phyloP scores from a whole-genome alignment of 1,140 invertebrate genomes.

The Melitaea cinxia region DNA sequence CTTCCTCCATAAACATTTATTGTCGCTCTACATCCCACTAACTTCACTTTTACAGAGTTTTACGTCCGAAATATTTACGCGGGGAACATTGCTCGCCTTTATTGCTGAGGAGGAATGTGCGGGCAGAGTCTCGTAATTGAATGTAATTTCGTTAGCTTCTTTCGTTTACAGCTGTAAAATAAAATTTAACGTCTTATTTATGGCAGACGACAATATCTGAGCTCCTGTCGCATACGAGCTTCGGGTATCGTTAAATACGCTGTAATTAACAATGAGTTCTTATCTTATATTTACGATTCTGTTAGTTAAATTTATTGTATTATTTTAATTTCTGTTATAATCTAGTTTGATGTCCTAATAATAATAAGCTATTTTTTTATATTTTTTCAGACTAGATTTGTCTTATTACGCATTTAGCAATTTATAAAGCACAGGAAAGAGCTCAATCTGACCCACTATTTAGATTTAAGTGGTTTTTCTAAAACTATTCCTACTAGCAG shows the following conservation, averaged over 20 bases:
- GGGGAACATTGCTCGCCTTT: conserved; percentile 68
- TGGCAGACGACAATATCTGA: conserved; percentile 72
- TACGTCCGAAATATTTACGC: conserved; percentile 81
- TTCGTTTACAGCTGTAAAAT: conserved; percentile 78
- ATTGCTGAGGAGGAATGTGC: conserved; percentile 73
- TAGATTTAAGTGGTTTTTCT: no score
- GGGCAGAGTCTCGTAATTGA: conserved; percentile 72
- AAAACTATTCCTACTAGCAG: no score
- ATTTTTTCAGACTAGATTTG: no score
- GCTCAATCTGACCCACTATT: no score
- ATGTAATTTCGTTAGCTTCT: conserved; percentile 80
- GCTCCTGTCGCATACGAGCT: conserved; percentile 38
- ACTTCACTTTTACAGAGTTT: conserved; percentile 79
- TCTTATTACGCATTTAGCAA: no score
- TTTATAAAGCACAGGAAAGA: no score
- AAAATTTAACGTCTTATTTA: conserved; percentile 80
- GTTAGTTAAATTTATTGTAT: no score
- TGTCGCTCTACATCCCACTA: conserved; percentile 75
- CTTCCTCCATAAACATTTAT: conserved; percentile 76
- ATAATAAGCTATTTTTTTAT: no score
- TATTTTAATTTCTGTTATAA: no score
- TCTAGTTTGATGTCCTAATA: no score
- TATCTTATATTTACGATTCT: no score
- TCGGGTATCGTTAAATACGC: conserved; percentile 27
- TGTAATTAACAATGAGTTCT: conserved; percentile 28